These are phyloP conservation scores for Porites australiensis DNA, from an alignment of 64 coral and sea anemone species.

Conservation along the genomic window DNA sequence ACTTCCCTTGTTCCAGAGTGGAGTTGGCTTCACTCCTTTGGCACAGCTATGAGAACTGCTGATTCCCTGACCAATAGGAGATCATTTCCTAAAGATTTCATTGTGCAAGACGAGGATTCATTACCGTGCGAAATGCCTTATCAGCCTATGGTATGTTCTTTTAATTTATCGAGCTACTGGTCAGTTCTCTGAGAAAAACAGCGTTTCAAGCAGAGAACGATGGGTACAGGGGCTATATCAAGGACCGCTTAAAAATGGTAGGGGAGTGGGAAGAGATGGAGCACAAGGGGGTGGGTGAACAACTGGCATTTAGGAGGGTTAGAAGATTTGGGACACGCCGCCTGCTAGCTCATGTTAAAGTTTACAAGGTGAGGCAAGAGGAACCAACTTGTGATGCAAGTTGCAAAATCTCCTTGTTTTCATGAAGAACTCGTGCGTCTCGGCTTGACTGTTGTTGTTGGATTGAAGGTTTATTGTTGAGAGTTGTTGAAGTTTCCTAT, in stretches of 20 bases:
- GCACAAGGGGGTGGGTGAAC: no score
- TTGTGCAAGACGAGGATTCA: slow-evolving; percentile 75
- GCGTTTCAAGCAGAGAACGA: no score
- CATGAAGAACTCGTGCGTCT: no score
- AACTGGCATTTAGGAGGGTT: no score
- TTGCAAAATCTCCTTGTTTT: no score
- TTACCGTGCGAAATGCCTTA: slow-evolving; percentile 71
- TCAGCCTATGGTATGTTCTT: slow-evolving; percentile 75
- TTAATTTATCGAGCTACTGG: not conserved
- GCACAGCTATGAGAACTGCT: slow-evolving; percentile 63
- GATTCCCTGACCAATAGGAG: slow-evolving; percentile 79
- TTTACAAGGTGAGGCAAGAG: no score
- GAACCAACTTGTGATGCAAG: no score
- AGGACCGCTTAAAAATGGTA: no score
- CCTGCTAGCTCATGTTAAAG: no score
- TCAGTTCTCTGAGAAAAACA: not conserved
- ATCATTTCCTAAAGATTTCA: slow-evolving; percentile 66
- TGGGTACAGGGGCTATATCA: no score
- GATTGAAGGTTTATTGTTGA: not conserved
- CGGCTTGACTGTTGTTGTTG: not conserved
- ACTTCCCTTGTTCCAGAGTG: slow-evolving; percentile 60
- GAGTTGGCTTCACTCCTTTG: slow-evolving; percentile 75
- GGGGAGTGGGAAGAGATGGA: no score
- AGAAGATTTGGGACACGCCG: no score
- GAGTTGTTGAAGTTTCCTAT: not conserved